phyloP scores from a whole-genome alignment of 2,797 vertebrate species.

The Ptychadena robeensis region DNA sequence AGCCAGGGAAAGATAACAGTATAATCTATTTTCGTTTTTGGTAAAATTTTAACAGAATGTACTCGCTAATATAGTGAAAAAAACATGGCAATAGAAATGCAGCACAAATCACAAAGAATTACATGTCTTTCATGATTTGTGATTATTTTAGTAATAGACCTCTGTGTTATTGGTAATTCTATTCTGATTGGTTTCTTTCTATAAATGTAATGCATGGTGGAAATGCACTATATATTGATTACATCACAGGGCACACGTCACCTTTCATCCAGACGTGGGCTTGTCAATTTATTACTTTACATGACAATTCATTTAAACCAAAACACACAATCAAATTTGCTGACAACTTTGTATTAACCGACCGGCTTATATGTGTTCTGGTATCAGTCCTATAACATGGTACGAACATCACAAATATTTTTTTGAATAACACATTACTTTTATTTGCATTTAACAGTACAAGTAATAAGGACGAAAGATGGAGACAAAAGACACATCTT shows the following conservation, averaged over 20 bases:
- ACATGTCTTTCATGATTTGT: background rate
- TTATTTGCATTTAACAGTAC: too few species aligned
- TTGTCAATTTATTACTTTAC: background rate
- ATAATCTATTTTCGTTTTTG: background rate
- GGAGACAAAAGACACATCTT: too few species aligned
- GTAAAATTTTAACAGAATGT: background rate
- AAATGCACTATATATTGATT: background rate
- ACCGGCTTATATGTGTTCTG: too few species aligned
- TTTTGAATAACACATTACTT: too few species aligned
- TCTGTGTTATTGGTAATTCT: background rate
- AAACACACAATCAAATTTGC: too few species aligned
- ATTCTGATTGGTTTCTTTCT: background rate
- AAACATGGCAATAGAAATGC: background rate
- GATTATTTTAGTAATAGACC: background rate
- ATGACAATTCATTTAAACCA: too few species aligned
- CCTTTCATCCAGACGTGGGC: background rate
- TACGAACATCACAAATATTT: too few species aligned
- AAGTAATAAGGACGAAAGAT: too few species aligned
- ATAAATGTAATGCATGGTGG: background rate
- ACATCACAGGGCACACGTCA: background rate
- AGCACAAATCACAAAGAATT: background rate
- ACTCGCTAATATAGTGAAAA: background rate
- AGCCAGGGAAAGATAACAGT: background rate
- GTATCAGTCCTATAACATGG: too few species aligned
- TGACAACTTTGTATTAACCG: too few species aligned